Conservation (phyloP, 2,888 invertebrate genomes). For the Hirtodrosophila histrioides region DNA sequence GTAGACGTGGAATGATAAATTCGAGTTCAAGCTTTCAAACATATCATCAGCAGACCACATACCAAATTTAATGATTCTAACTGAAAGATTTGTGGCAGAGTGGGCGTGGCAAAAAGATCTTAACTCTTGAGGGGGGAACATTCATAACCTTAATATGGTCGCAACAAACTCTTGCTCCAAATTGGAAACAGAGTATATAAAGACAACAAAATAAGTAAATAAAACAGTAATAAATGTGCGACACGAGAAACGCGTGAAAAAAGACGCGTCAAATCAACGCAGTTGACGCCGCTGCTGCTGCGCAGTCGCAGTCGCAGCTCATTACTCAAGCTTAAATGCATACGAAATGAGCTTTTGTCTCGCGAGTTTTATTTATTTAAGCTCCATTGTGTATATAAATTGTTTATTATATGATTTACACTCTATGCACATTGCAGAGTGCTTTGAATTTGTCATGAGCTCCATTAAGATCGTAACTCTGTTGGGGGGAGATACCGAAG, state of each 20-base stretch:
- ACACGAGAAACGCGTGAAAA: constrained; percentile 44
- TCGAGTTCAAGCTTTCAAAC: no score
- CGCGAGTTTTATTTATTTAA: constrained; percentile 56
- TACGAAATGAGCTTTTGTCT: constrained; percentile 76
- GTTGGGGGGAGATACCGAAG: not conserved
- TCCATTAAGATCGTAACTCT: constrained; percentile 26
- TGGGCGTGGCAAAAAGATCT: no score
- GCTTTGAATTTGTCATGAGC: constrained; percentile 53
- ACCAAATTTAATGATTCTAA: no score
- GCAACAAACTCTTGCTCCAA: no score
- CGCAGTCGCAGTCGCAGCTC: constrained; percentile 42
- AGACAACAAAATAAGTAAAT: constrained; percentile 1
- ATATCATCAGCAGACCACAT: no score
- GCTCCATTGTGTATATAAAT: constrained; percentile 52
- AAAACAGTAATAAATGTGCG: constrained; percentile 13
- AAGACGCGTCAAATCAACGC: constrained; percentile 37
- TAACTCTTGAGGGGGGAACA: no score
- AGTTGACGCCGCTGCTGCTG: constrained; percentile 18
- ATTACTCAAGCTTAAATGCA: constrained; percentile 78
- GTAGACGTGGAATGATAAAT: no score
- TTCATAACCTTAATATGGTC: no score
- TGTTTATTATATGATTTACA: constrained; percentile 67
- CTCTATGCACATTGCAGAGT: constrained; percentile 44
- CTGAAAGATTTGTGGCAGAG: no score
- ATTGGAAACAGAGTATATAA: constrained; percentile 6